These are phyloP conservation scores for Limnothrissa miodon DNA, from an alignment of 2,113 vertebrate species.

Conservation along the genomic window DNA sequence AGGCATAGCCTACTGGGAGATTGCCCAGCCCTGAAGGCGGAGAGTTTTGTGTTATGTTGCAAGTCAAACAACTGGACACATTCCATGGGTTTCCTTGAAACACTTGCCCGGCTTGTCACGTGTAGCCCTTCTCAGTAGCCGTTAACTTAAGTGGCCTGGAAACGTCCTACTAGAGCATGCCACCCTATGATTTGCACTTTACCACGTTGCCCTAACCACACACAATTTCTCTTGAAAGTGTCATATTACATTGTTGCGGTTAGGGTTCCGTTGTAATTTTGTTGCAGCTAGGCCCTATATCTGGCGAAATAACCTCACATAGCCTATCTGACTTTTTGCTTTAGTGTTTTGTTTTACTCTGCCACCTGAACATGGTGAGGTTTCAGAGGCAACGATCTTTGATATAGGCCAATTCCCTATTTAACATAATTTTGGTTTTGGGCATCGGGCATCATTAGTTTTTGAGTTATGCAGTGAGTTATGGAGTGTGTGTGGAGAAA, in stretches of 20 bases:
- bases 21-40: background rate
- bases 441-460: too few species aligned
- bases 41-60: conserved; percentile 23
- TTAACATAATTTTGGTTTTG: background rate
- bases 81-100: conserved; percentile 3
- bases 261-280: background rate
- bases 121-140: conserved; percentile 1
- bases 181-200: background rate
- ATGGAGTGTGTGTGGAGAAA: background rate
- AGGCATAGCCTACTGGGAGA: background rate
- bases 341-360: background rate
- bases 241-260: background rate
- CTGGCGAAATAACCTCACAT: background rate
- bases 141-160: background rate
- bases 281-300: background rate
- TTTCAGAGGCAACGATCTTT: background rate
- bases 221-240: background rate
- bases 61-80: conserved; percentile 19
- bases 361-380: background rate
- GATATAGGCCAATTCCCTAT: background rate
- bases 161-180: background rate
- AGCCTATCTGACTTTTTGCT: background rate
- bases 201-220: background rate
- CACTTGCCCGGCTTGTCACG: conserved; percentile 22
- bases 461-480: background rate